phyloP scores from a whole-genome alignment of 2,113 vertebrate genomes.

The Menura novaehollandiae region DNA sequence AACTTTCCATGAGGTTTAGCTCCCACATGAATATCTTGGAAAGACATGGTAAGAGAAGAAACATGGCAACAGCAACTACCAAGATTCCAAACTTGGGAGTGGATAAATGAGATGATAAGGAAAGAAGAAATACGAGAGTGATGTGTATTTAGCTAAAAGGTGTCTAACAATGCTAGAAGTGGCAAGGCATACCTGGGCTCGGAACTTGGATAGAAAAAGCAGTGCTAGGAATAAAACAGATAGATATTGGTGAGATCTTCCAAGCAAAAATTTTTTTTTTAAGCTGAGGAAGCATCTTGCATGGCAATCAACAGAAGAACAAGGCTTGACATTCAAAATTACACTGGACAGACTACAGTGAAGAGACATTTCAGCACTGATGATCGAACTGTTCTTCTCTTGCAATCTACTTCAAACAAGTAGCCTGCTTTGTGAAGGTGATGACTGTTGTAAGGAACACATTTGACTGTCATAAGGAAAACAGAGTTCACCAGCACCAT shows the following conservation, averaged over 20 bases:
- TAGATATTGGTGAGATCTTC: not conserved
- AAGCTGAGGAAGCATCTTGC: not conserved
- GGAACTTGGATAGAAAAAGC: not conserved
- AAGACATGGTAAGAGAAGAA: not conserved
- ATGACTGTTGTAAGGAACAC: not conserved
- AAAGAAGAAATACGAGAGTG: not conserved
- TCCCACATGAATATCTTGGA: not conserved
- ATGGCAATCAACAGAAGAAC: not conserved
- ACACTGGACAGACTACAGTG: not conserved
- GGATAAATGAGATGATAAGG: not conserved
- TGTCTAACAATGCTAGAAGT: not conserved
- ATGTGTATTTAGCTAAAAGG: accelerated
- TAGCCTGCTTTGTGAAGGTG: not conserved
- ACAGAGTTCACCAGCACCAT: not conserved
- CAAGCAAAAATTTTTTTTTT: not conserved
- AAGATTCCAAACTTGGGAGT: not conserved
- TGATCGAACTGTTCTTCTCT: not conserved
- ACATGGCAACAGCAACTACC: not conserved
- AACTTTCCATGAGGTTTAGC: not conserved
- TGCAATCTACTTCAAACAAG: not conserved
- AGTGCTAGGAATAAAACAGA: not conserved
- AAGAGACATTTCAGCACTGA: not conserved
- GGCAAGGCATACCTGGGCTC: not conserved
- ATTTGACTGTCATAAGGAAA: not conserved
- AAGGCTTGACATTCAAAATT: not conserved